Percentiles rank a stretch among this genome's conserved stretches.
phyloP scores from a whole-genome alignment of 2,888 invertebrate genomes.

The Mythimna loreyi region DNA sequence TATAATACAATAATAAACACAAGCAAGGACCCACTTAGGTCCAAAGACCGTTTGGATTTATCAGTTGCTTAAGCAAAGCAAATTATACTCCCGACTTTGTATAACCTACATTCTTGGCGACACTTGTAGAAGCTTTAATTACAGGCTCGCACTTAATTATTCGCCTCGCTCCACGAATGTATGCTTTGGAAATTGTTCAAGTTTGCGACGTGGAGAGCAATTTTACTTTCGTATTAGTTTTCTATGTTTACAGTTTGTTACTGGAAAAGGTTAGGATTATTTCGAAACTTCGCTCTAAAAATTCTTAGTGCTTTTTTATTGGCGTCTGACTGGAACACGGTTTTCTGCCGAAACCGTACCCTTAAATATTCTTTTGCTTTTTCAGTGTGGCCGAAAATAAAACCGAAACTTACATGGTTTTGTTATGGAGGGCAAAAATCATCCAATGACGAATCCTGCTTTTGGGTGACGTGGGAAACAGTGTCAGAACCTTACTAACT shows the following conservation, averaged over 20 bases:
- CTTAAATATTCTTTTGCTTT: too few relatives aligned
- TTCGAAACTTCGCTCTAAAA: constrained; percentile 8
- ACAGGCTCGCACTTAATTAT: constrained; percentile 65
- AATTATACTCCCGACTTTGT: constrained; percentile 33
- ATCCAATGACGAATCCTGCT: too few relatives aligned
- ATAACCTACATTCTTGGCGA: constrained; percentile 39
- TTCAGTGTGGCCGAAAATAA: too few relatives aligned
- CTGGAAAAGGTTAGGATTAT: constrained; percentile 22
- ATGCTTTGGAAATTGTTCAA: constrained; percentile 49
- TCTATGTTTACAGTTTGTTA: constrained; percentile 18
- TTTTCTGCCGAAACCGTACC: too few relatives aligned
- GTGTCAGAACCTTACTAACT: too few relatives aligned
- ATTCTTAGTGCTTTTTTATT: constrained; percentile 14
- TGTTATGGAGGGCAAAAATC: too few relatives aligned
- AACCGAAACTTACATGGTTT: too few relatives aligned
- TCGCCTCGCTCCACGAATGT: constrained; percentile 52
- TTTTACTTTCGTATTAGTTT: constrained; percentile 43
- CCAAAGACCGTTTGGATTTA: constrained; percentile 25
- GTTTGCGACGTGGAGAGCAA: constrained; percentile 37
- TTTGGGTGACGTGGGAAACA: too few relatives aligned
- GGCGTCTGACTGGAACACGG: too few relatives aligned
- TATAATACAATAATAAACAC: too few relatives aligned
- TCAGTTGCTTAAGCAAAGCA: constrained; percentile 43
- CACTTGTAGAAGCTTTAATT: constrained; percentile 63
- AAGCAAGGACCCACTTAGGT: not conserved